Evolutionary conservation across 2,888 invertebrate species (phyloP).

Genomic region (Cephalotes varians): DNA sequence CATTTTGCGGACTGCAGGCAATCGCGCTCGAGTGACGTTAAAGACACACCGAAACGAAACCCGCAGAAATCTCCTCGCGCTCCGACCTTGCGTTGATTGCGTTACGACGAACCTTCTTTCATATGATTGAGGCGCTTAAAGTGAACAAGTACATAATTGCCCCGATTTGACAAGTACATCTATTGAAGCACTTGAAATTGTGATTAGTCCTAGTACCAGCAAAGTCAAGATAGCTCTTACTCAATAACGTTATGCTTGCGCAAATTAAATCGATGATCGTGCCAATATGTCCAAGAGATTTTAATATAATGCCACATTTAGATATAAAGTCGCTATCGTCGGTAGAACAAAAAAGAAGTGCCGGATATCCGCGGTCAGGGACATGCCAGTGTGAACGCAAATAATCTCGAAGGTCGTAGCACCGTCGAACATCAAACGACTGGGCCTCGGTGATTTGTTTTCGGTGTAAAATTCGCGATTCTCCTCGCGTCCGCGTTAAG

Average conservation of each 20-base stretch:
- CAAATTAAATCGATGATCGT: not conserved
- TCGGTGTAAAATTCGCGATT: constrained; percentile 67
- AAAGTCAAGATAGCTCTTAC: not conserved
- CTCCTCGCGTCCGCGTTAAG: constrained; percentile 63
- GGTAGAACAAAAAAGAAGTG: constrained; percentile 57
- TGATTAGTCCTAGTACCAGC: not conserved
- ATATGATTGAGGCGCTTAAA: not conserved
- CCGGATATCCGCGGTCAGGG: constrained; percentile 56
- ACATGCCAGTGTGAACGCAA: constrained; percentile 51
- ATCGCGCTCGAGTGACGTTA: constrained; percentile 31
- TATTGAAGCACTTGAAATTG: not conserved
- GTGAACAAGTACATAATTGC: constrained; percentile 22
- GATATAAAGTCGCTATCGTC: constrained; percentile 35
- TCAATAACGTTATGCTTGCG: not conserved
- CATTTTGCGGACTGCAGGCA: constrained; percentile 56
- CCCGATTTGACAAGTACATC: constrained; percentile 10
- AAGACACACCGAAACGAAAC: constrained; percentile 18
- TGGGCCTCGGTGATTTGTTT: constrained; percentile 63
- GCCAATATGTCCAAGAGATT: not conserved
- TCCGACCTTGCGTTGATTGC: not conserved
- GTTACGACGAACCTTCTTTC: not conserved
- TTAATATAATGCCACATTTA: not conserved
- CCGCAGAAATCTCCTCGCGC: not conserved
- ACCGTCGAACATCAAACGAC: constrained; percentile 39
- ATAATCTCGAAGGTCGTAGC: constrained; percentile 56